Base-by-base conservation (phyloP, 2,797 vertebrate genomes). In the Acanthurus lineatus region DNA sequence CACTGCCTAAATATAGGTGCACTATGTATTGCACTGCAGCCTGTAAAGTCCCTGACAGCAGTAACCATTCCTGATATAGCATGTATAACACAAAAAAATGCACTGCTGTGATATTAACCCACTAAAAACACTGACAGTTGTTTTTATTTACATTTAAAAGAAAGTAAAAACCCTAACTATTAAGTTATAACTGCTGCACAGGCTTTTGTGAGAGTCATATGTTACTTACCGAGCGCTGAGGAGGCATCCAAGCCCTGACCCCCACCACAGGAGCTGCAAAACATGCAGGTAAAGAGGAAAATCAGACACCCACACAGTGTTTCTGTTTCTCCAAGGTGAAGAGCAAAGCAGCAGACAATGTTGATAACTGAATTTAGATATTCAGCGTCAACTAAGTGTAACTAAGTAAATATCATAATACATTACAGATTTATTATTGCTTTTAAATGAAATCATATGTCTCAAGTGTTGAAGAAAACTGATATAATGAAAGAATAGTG, bases 221-320 rank as follows among this genome's bases (percentile, higher is more conserved):
- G 14, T 49, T 74, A 91, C 94, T 44, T 88, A 95, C 95, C 95
- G n/a, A 94, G 89, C 0, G 92, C 88, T 53, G 94, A 94, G 22
- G 93, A 94, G 20, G 92, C 91, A 40, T 95, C 94, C 82, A 92
- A 59, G 10, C 93, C 91, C 81, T 90, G 92, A 47, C 83, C 83
- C 5, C 83, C 92, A 2, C 70, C 87, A 19, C 90, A 90, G 82
- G 89, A 91, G 79, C 90, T 89, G 51, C 66, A 76, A 57, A 63
- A 51, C 8, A 83, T 0, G 28, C 57, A 44, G 32, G 28, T 28
- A 20, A 71, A 56, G 16, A 62, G 3, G 11, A 45, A 25, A 59
- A 76, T 73, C 6, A 81, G 63, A 64, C 2, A 25, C 8, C 12
- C 4, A 57, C 11, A 32, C 28, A 52, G 2, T 22, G 51, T 45